Base-by-base conservation (phyloP, 2,113 vertebrate species). In the Hemibagrus wyckioides region DNA sequence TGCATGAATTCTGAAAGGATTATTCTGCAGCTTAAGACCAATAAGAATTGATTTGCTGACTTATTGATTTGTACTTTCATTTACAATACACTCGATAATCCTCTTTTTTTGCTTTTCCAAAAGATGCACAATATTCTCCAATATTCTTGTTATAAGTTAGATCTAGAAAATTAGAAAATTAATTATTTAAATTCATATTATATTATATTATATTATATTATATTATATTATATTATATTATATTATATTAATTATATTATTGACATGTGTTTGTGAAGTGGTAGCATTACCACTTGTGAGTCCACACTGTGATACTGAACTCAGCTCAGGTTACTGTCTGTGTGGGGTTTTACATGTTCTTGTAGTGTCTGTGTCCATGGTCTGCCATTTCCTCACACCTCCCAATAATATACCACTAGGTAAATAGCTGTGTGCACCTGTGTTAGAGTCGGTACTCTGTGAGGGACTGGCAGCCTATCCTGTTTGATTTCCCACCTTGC, bases 1-100 rank as follows among this genome's bases (percentile, higher is more conserved):
- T 44, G 13, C 76, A 71, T 73, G 41, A 50, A 61, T 36, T 67
- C 54, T 85, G 54, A 59, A 81, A 81, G 30, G 50, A 41, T 33
- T 88, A 52, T 80, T 80, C 73, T 88, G 13, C 11, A 67, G 19
- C 25, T 17, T 54, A 69, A 41, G 69, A 57, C 33, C 69, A 30
- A 33, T 33, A 19, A 73, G 44, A 56, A 71, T 81, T 39, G 59
- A 81, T 76, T 83, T 83, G n/a, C 56, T 50, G 61, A 67, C 25
- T 65, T 69, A 84, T 69, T 84, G 44, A 84, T 71, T 54, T 84
- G 48, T 21, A 54, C 82, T 25, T 71, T 61, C 11, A 54, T 84
- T 71, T 71, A 56, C 2, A n/a, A 50, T 65, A 44, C 39, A 83
- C 48, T 39, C 44, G 56, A 84, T 59, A 57, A 50, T 19, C 28